Base-by-base conservation (phyloP, 2,113 vertebrate species). In the Zosterops lateralis region DNA sequence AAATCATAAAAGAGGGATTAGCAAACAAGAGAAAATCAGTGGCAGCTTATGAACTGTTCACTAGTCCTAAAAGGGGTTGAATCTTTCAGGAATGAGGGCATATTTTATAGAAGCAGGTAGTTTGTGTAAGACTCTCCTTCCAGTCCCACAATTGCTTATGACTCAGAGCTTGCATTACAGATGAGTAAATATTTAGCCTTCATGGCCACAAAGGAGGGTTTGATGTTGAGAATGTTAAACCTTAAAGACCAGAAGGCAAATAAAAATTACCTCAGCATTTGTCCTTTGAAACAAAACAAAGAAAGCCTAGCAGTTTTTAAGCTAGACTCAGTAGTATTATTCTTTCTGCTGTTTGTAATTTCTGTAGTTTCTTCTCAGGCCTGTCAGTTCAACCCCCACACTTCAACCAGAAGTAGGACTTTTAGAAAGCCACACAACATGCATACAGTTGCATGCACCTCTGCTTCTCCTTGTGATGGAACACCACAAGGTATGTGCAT, bases 111-210 rank as follows among this genome's bases (percentile, higher is more conserved):
- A 82, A 87, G 57, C 29, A 87, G 53, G 28, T 75, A 81, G 25
- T 92, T 94, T 81, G 71, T 84, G 17, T 56, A 72, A 78, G n/a
- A 58, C 15, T 70, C 25, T 54, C 12, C 17, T 68, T 70, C 45
- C 47, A 89, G 67, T 61, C 47, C 58, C 42, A 22, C 42, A 76
- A 34, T 70, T 93, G 38, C 50, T 64, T 80, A 51, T 0, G 0
- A 78, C 53, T 70, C 67, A 50, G 16, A 73, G 54, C 29, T 88
- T 90, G 74, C 85, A 44, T 80, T 94, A 76, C 58, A 73, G 72
- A 87, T 76, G 58, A 73, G 96, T 96, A 94, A 94, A 95, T 94
- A 66, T 95, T 96, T 94, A 95, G 90, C 93, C 79, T 57, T 95
- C 82, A 73, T 88, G 87, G 92, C 58, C 90, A 83, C 58, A 66